Evolutionary conservation across 2,888 invertebrate genomes (phyloP).

Genomic region (Melanostoma scalare): DNA sequence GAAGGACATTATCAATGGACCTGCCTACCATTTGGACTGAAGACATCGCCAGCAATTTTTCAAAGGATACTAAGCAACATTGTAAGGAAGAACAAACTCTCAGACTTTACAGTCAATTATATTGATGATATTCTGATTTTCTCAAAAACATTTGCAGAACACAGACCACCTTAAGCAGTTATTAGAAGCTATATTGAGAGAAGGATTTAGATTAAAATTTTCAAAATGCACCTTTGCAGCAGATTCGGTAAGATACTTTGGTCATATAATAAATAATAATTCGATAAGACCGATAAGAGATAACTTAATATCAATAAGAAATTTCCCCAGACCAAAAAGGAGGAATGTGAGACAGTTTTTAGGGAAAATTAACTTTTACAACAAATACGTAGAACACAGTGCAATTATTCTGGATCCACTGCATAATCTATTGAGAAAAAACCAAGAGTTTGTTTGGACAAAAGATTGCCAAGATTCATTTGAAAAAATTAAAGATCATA

Average conservation of each 20-base stretch:
- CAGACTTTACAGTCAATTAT: too few species aligned
- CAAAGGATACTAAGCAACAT: too few species aligned
- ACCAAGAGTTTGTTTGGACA: constrained; percentile 57
- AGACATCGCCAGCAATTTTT: too few species aligned
- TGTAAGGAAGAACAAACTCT: too few species aligned
- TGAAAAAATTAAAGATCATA: constrained; percentile 40
- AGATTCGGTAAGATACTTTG: not conserved
- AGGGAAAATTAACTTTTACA: constrained; percentile 48
- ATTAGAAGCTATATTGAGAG: too few species aligned
- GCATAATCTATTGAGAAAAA: constrained; percentile 57
- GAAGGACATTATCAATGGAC: too few species aligned
- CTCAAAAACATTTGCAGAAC: too few species aligned
- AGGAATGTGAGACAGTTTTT: not conserved
- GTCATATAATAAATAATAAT: constrained; percentile 6
- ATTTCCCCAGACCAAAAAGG: not conserved
- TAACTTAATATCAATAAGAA: constrained; percentile 6
- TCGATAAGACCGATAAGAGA: constrained; percentile 1
- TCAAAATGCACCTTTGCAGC: not conserved
- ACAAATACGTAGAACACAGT: constrained; percentile 63
- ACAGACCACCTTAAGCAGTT: too few species aligned
- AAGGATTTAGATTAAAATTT: too few species aligned
- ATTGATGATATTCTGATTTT: too few species aligned
- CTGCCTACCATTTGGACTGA: too few species aligned
- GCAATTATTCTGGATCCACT: constrained; percentile 67
- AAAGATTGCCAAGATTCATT: constrained; percentile 63